phyloP scores from a whole-genome alignment of 2,888 invertebrate genomes.

The Polyommatus iphigenia region DNA sequence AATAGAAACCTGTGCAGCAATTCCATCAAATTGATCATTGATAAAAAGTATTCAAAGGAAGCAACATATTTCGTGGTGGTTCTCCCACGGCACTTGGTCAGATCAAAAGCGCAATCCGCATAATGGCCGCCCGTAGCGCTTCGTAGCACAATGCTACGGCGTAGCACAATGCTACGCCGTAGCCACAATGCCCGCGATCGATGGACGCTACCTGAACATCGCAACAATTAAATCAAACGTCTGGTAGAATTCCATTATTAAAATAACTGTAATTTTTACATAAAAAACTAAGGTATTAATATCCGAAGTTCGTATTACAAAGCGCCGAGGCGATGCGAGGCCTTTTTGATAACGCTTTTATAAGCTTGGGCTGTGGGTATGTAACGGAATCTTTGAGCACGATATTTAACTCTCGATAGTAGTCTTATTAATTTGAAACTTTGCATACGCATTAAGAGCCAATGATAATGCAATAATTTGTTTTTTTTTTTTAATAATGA shows the following conservation, averaged over 20 bases:
- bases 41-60: not conserved
- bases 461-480: no score
- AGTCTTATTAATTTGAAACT: no score
- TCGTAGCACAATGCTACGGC: conserved; percentile 40
- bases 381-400: no score
- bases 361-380: no score
- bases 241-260: not conserved
- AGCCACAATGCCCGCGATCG: conserved; percentile 40
- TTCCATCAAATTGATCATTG: not conserved
- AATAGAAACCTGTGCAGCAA: not conserved
- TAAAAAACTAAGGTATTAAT: not conserved
- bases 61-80: not conserved
- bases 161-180: conserved; percentile 44
- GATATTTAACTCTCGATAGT: no score
- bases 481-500: no score
- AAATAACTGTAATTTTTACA: not conserved
- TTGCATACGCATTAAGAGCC: no score
- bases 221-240: not conserved
- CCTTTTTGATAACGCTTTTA: no score
- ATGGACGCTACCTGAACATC: conserved; percentile 33
- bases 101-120: conserved; percentile 31
- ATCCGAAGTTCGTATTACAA: not conserved
- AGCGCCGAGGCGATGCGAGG: no score
- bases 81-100: conserved; percentile 12
- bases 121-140: conserved; percentile 36